phyloP scores from a whole-genome alignment of 2,797 vertebrate species.

The Chloroceryle amazona region DNA sequence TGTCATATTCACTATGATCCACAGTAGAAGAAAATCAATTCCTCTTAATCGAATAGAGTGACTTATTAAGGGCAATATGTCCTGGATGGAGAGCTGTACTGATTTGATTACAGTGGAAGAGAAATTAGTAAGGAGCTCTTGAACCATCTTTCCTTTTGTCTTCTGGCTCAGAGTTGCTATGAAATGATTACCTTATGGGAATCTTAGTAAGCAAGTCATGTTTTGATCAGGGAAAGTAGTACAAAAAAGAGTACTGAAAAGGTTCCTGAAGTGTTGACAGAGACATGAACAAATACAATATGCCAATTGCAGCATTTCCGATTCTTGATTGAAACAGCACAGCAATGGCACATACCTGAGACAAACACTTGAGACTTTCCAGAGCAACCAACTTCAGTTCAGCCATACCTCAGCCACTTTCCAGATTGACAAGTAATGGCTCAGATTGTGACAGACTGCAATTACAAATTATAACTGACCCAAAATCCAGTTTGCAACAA shows the following conservation, averaged over 20 bases:
- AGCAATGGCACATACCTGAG: neutral
- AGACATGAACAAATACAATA: constrained; percentile 55
- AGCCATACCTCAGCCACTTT: neutral
- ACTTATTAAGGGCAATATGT: constrained; percentile 91
- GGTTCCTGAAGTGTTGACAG: constrained; percentile 67
- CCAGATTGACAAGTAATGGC: neutral
- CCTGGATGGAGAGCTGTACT: constrained; percentile 80
- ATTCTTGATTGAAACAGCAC: constrained; percentile 27
- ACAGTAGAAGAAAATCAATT: constrained; percentile 86
- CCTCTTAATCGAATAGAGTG: constrained; percentile 89
- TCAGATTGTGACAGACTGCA: neutral
- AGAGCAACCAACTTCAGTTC: neutral
- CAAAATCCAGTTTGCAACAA: neutral
- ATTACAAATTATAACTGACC: neutral
- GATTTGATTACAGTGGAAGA: constrained; percentile 85
- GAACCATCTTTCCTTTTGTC: constrained; percentile 80
- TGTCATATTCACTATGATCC: constrained; percentile 90
- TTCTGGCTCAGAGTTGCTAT: constrained; percentile 75
- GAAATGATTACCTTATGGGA: constrained; percentile 79
- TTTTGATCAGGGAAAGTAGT: constrained; percentile 75
- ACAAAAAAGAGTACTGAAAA: constrained; percentile 60
- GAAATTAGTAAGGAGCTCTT: constrained; percentile 83
- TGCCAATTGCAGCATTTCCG: neutral
- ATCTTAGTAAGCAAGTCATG: constrained; percentile 75
- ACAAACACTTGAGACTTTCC: neutral